phyloP scores from a whole-genome alignment of 64 coral and sea anemone species.

The Montipora sp. region DNA sequence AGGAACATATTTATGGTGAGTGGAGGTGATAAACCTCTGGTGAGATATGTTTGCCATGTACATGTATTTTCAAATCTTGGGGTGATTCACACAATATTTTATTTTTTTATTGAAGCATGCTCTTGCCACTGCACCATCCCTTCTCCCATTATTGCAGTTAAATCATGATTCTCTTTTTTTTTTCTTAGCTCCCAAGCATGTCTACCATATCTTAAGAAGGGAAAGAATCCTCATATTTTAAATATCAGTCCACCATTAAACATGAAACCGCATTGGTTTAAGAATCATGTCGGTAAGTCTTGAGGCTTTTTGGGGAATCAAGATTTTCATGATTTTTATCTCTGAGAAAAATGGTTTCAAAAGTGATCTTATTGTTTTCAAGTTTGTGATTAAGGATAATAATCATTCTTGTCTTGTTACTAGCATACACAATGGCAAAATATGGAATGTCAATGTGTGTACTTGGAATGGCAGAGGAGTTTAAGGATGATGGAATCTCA shows the following conservation, averaged over 20 bases:
- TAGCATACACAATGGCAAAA: slow-evolving; percentile 97
- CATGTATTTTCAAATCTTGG: too few relatives aligned
- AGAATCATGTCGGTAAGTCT: slow-evolving; percentile 92
- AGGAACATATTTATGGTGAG: slow-evolving; percentile 94
- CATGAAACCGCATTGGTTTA: slow-evolving; percentile 88
- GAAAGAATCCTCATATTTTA: slow-evolving; percentile 94
- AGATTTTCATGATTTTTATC: too few relatives aligned
- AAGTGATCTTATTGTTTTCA: too few relatives aligned
- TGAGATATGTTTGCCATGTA: too few relatives aligned
- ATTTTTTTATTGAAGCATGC: too few relatives aligned
- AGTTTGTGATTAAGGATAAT: neutral
- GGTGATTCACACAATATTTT: too few relatives aligned
- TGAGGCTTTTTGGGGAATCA: neutral
- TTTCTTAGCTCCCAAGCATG: slow-evolving; percentile 83
- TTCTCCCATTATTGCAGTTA: too few relatives aligned
- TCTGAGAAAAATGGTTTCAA: too few relatives aligned
- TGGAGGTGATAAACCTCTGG: neutral
- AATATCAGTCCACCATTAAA: slow-evolving; percentile 93
- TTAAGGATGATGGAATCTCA: slow-evolving; percentile 89
- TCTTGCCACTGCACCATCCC: too few relatives aligned
- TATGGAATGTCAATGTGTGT: slow-evolving; percentile 99
- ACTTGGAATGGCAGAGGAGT: slow-evolving; percentile 97
- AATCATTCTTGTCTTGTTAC: neutral
- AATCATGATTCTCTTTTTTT: neutral
- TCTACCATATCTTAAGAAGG: slow-evolving; percentile 86